Percentiles rank a stretch among this genome's conserved stretches.
Evolutionary conservation across 1,140 invertebrate genomes (phyloP).

Genomic region (Himalopsyche phryganea): DNA sequence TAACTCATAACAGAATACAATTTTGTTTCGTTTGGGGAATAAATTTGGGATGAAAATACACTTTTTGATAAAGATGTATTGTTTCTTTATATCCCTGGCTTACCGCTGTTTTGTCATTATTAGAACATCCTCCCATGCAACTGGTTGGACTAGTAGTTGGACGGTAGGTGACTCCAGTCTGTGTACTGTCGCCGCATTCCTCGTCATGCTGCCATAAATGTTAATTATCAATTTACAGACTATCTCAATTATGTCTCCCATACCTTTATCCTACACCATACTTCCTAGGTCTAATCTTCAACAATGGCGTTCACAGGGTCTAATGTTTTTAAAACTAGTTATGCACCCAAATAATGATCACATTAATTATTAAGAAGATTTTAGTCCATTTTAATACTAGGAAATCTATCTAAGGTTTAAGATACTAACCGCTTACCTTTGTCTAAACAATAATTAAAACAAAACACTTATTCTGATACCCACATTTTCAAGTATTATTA

Average conservation of each 20-base stretch:
- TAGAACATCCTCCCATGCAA: conserved; percentile 58
- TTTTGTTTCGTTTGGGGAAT: background rate
- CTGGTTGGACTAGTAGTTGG: conserved; percentile 49
- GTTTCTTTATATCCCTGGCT: conserved; percentile 34
- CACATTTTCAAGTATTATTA: too few species aligned
- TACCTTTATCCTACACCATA: background rate
- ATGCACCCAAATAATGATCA: too few species aligned
- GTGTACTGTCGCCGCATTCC: conserved; percentile 50
- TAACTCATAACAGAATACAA: too few species aligned
- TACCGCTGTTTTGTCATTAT: conserved; percentile 59
- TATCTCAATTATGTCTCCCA: background rate
- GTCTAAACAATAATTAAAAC: too few species aligned
- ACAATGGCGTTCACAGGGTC: too few species aligned
- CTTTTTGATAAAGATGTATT: background rate
- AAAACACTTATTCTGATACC: too few species aligned
- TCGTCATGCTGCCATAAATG: conserved; percentile 43
- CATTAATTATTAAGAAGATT: too few species aligned
- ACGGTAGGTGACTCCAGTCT: conserved; percentile 51
- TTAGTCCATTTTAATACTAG: too few species aligned
- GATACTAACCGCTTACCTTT: too few species aligned
- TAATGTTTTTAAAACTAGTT: too few species aligned
- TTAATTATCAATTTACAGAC: background rate
- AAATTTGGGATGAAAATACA: background rate
- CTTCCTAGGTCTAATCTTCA: too few species aligned
- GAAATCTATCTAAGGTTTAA: too few species aligned